Conservation (phyloP, 2,888 invertebrate genomes). For the Athripsodes cinereus region DNA sequence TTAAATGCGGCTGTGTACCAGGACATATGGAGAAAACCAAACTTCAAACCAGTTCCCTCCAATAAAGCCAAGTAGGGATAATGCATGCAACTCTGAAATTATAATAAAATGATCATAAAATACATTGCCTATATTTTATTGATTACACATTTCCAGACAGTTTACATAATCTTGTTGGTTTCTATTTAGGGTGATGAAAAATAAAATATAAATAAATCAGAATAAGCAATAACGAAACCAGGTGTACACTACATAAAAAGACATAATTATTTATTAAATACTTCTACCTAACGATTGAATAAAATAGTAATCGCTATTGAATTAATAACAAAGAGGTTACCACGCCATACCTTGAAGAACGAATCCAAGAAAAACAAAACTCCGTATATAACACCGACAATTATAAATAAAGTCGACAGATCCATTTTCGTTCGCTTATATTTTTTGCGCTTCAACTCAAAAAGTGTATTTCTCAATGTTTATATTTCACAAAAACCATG, state of each 20-base stretch:
- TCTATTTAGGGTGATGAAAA: no score
- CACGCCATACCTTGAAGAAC: slow-evolving; percentile 66
- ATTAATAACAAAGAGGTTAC: no score
- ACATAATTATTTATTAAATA: no score
- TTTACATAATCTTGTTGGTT: no score
- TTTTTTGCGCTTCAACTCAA: not conserved
- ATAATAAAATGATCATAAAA: not conserved
- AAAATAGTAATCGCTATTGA: no score
- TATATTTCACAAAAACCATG: slow-evolving; percentile 3
- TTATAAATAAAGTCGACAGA: slow-evolving; percentile 54
- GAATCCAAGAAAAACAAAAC: slow-evolving; percentile 72
- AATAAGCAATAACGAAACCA: no score
- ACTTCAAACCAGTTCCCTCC: slow-evolving; percentile 67
- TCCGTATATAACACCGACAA: slow-evolving; percentile 59
- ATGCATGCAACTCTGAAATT: slow-evolving; percentile 69
- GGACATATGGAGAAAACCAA: slow-evolving; percentile 64
- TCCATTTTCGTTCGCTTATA: slow-evolving; percentile 49
- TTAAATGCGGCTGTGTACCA: slow-evolving; percentile 80
- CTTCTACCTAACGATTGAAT: no score
- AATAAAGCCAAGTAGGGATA: slow-evolving; percentile 74
- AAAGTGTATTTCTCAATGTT: slow-evolving; percentile 7
- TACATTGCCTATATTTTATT: no score
- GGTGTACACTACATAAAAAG: no score
- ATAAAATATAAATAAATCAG: no score
- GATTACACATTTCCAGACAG: no score